Evolutionary conservation across 2,888 invertebrate genomes (phyloP).

Genomic region (Thysanoteuthis rhombus): DNA sequence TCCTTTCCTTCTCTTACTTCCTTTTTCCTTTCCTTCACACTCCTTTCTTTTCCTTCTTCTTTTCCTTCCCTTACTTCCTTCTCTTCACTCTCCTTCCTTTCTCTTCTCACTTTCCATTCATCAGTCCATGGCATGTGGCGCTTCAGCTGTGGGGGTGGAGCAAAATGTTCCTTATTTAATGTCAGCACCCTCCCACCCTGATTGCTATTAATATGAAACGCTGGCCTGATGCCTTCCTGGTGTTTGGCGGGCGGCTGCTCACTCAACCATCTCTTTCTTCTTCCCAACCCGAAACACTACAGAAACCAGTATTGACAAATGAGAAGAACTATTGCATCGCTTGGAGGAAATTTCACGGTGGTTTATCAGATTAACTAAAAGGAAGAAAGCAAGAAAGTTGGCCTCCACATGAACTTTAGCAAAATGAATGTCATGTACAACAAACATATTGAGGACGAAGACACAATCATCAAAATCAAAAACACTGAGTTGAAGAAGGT

Average conservation of each 20-base stretch:
- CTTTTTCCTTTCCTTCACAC: background rate
- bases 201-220: background rate
- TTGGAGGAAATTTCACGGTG: too few species aligned
- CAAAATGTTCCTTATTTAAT: background rate
- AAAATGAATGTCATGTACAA: too few species aligned
- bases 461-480: too few species aligned
- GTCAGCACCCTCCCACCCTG: background rate
- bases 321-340: too few species aligned
- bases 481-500: too few species aligned
- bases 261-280: background rate
- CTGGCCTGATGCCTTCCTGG: background rate
- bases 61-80: background rate
- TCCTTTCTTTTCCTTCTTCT: background rate
- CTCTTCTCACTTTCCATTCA: background rate
- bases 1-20: background rate
- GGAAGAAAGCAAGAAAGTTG: too few species aligned
- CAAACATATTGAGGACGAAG: too few species aligned
- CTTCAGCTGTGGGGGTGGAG: background rate
- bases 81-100: background rate
- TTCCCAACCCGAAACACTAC: background rate
- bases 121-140: background rate
- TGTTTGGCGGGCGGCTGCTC: background rate
- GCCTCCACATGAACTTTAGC: too few species aligned
- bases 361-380: too few species aligned
- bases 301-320: too few species aligned